These are phyloP conservation scores for Limnephilus marmoratus DNA, from an alignment of 2,888 invertebrate species.

Conservation along the genomic window DNA sequence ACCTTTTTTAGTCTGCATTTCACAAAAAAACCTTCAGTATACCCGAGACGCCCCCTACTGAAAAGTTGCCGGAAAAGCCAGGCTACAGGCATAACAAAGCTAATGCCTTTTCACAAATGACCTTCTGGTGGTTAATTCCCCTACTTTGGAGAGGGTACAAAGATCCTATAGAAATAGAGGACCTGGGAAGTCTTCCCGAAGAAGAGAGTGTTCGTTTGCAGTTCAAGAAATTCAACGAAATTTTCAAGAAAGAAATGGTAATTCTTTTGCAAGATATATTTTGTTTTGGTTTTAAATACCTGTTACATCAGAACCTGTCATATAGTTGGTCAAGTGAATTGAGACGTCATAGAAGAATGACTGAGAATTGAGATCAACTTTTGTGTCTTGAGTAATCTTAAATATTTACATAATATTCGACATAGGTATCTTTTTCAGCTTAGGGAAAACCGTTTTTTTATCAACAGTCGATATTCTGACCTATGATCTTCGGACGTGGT, in stretches of 20 bases:
- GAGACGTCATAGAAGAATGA: not conserved
- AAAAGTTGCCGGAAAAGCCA: not conserved
- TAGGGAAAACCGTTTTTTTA: not conserved
- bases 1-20: slow-evolving; percentile 33
- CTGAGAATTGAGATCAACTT: not conserved
- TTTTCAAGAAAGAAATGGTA: slow-evolving; percentile 77
- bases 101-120: slow-evolving; percentile 81
- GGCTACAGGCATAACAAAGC: slow-evolving; percentile 72
- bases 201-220: slow-evolving; percentile 80
- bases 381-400: not conserved
- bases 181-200: slow-evolving; percentile 83
- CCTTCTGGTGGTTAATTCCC: slow-evolving; percentile 87
- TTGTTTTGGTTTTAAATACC: no score
- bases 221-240: slow-evolving; percentile 79
- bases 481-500: not conserved
- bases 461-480: not conserved
- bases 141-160: slow-evolving; percentile 83
- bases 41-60: not conserved
- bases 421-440: not conserved
- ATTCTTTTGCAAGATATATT: not conserved
- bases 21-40: slow-evolving; percentile 8
- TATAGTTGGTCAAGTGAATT: not conserved
- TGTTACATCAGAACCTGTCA: no score
- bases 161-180: slow-evolving; percentile 82
- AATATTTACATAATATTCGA: not conserved